Base-by-base conservation (phyloP, 2,888 invertebrate species). In the Rhingia rostrata region DNA sequence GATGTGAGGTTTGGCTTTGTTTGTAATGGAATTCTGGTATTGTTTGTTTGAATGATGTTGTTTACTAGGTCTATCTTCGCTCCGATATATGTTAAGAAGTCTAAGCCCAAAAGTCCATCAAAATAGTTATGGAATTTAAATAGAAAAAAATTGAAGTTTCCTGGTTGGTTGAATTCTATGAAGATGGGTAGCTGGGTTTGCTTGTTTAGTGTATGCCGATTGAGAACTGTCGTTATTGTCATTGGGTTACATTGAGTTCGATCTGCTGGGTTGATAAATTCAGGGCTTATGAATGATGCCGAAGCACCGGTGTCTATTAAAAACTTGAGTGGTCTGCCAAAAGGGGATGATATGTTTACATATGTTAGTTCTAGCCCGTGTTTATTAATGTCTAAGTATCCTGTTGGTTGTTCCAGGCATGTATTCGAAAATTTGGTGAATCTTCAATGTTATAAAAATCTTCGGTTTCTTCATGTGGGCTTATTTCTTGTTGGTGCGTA, bases 101-200 rank as follows among this genome's bases (percentile, higher is more conserved):
- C 30, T 39, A 58, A 30, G 10, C 60, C 49, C 32, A 56, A 35
- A 12, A 72, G 54, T 12, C 82, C 82, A 39, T 83, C 75, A 32
- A 86, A 83, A 35, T 79, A 83, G 9, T 63, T 72, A 37, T 80
- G 80, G 35, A 83, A 86, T 39, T 73, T 67, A 22, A 86, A 83
- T 12, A 39, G 10, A n/a, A 83, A 56, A n/a, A 79, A 72, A 14
- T 53, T 47, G 32, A 79, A 49, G 45, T 56, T 54, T 4, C 72
- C 74, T 14, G 39, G 39, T 56, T 56, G 54, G 9, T 56, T 56
- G 0, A 56, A 56, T 56, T 56, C 56, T 9, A 10, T 12, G 7
- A 60, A 60, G 6, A 60, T 6, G n/a, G 60, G 60, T 32, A 43
- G n/a, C 1, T 6, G 32, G 3, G 6, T 32, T 43, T 32, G 43